phyloP scores from a whole-genome alignment of 2,797 vertebrate genomes.

The Aeoliscus strigatus region DNA sequence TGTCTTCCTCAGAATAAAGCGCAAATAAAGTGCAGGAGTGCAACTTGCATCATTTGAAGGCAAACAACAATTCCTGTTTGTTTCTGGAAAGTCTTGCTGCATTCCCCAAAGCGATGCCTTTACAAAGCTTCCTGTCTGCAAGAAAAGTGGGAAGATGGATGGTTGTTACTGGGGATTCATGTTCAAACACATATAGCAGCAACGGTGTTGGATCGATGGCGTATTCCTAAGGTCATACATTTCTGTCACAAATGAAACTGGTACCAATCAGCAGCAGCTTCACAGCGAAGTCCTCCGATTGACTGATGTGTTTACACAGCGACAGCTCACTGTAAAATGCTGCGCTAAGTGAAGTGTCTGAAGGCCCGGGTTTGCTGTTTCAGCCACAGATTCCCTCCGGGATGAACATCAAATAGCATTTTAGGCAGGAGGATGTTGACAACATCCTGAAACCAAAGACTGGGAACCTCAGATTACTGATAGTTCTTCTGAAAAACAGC shows the following conservation, averaged over 20 bases:
- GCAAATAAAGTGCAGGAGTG: too few relatives aligned
- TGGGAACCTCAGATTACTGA: slow-evolving; percentile 56
- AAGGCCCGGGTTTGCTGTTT: slow-evolving; percentile 54
- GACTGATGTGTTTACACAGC: slow-evolving; percentile 48
- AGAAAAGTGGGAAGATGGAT: slow-evolving; percentile 4
- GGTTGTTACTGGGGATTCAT: slow-evolving; percentile 10
- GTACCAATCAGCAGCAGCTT: slow-evolving; percentile 50
- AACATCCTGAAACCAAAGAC: slow-evolving; percentile 66
- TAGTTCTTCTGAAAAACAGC: slow-evolving; percentile 48
- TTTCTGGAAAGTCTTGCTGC: slow-evolving; percentile 6
- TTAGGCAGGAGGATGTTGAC: slow-evolving; percentile 54
- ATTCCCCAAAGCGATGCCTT: slow-evolving; percentile 24
- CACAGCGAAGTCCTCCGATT: slow-evolving; percentile 42
- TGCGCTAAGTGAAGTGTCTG: slow-evolving; percentile 63
- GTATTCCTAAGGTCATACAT: slow-evolving; percentile 12
- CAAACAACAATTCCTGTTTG: slow-evolving; percentile 34
- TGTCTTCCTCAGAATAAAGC: slow-evolving; percentile 25
- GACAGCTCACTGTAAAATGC: slow-evolving; percentile 46
- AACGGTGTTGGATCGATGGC: slow-evolving; percentile 16
- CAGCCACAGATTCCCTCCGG: slow-evolving; percentile 50
- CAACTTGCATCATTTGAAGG: slow-evolving; percentile 30
- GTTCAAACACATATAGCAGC: slow-evolving; percentile 13
- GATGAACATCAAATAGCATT: slow-evolving; percentile 59
- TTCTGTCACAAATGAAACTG: slow-evolving; percentile 33
- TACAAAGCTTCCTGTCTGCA: slow-evolving; percentile 7